Base-by-base conservation (phyloP, 1,140 invertebrate species). In the Musca domestica region DNA sequence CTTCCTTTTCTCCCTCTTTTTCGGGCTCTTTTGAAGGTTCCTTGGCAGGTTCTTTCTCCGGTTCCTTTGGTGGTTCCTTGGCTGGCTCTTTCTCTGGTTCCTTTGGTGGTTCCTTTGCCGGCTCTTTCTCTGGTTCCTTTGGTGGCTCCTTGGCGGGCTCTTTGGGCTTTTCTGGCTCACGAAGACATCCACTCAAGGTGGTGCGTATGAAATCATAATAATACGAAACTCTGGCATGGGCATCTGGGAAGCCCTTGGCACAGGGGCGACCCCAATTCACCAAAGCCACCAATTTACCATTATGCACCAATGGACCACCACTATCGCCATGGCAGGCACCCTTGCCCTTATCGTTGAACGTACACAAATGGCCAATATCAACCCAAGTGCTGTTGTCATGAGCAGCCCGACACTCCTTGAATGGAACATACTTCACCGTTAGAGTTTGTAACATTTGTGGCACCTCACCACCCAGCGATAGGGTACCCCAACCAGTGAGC, bases 261-360 rank as follows among this genome's bases (percentile, higher is more conserved):
- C 86, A 86, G 3, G 86, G 86, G 25, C 81, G 71, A 9, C 86
- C 86, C 77, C 85, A 88, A 23, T 85, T 86, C 10, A 86, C 86
- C 34, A 87, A 74, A 2, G 86, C 86, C 61, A 83, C 79, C 9
- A 86, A 70, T 27, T 73, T 74, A 19, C 81, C 83, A 54, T 80
- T 73, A 67, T 81, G 83, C 30, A 82, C 77, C 63, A 85, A 66
- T 2, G 84, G 83, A 7, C 83, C 82, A 14, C 84, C 84, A 22
- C 81, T 83, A 64, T 85, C 83, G 6, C 83, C 83, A 74, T 87
- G 83, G 66, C 87, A 88, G 14, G 86, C 85, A 2, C 87, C 87
- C 71, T 87, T 81, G 9, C 86, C 87, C 30, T 71, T 71, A 70
- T 84, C 86, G 2, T 87, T 88, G 23, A 87, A 81, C 0, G 88